Percentiles rank a stretch among this genome's conserved stretches.
Evolutionary conservation across 2,797 vertebrate species (phyloP).

Genomic region (Takifugu ocellatus): DNA sequence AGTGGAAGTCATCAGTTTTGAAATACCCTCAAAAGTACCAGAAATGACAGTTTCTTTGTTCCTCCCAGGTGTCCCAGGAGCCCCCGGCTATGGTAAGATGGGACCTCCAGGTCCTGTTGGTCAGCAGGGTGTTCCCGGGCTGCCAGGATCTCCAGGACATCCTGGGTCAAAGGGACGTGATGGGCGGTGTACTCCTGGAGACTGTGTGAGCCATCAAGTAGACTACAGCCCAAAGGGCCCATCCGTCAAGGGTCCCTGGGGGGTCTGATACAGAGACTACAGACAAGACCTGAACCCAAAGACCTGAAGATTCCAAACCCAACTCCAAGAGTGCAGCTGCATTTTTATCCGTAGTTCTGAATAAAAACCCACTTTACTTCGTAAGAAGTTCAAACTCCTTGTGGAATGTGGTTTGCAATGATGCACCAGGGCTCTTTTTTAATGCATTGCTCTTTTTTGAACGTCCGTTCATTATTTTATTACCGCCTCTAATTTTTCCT

Average conservation of each 20-base stretch:
- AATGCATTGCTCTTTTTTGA: constrained; percentile 33
- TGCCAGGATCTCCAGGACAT: constrained; percentile 83
- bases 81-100: constrained; percentile 91
- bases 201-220: constrained; percentile 86
- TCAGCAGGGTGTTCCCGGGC: constrained; percentile 92
- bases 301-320: constrained; percentile 35
- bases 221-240: constrained; percentile 88
- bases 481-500: constrained; percentile 24
- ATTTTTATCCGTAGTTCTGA: constrained; percentile 20
- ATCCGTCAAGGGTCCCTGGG: constrained; percentile 83
- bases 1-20: constrained; percentile 2
- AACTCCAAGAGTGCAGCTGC: constrained; percentile 21
- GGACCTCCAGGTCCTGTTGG: constrained; percentile 88
- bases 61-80: constrained; percentile 84
- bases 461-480: constrained; percentile 25
- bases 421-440: constrained; percentile 34
- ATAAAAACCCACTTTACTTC: constrained; percentile 16
- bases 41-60: no score
- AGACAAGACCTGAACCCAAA: constrained; percentile 43
- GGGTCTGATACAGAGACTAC: constrained; percentile 28
- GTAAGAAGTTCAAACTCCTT: constrained; percentile 11
- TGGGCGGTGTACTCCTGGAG: constrained; percentile 88
- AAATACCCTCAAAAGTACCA: no score
- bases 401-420: constrained; percentile 40
- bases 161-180: constrained; percentile 83